Base-by-base conservation (phyloP, 1,140 invertebrate species). In the Hypsibius dujardini region DNA sequence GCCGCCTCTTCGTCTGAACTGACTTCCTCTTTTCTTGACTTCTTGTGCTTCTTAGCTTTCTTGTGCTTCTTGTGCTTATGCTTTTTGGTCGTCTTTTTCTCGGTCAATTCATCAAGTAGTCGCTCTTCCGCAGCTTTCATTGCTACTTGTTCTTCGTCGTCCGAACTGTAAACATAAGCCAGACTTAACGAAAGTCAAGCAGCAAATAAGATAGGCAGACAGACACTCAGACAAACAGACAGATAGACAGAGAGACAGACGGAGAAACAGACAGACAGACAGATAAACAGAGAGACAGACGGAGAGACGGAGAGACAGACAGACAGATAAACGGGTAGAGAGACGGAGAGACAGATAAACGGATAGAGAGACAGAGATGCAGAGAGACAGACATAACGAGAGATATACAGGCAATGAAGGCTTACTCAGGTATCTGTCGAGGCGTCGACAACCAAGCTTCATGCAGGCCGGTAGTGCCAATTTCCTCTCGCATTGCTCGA, bases 111-210 rank as follows among this genome's bases (percentile, higher is more conserved):
- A 14, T 47, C 46, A 42, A 72, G 50, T 69, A n/a, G 47, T 72
- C 56, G 59, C 67, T 59, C 46, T 72, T 71, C 28, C 74, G 67
- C 56, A 71, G 71, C 67, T 72, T 74, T 46, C 70, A 60, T 71
- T 59, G 75, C 46, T 75, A 74, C 70, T 75, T 76, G 70, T 77
- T 74, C 2, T 76, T 75, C 70, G 28, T 74, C 73, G 28, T 76
- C 74, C 50, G 50, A 56, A 56, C 50, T 56, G n/a, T 12, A 56
- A 56, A 7, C 7, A 56, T 56, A 7, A 56, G 50, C n/a, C 50
- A n/a, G 7, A 12, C n/a, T 56, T n/a, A 56, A n/a, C 50, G 50
- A 56, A 7, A 12, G 50, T 56, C n/a, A 56, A 7, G 50, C 7
- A 56, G n/a, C n/a, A 12, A 7, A 12, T 56, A 56, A 12, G 7